Evolutionary conservation across 1,140 invertebrate species (phyloP).

Genomic region (Cyphomyrmex costatus): DNA sequence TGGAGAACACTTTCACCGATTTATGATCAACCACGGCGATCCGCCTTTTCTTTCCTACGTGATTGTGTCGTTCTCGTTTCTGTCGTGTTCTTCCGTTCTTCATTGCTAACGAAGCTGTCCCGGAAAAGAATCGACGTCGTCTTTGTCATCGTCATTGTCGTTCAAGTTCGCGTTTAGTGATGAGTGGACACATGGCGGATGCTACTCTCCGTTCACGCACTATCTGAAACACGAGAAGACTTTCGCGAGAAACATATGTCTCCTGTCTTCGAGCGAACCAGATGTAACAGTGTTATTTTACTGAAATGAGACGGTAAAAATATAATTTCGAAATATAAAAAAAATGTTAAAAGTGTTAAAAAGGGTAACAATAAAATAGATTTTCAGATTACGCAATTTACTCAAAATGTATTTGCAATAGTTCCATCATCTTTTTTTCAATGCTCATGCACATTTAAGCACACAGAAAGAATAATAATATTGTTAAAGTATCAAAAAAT

Average conservation of each 20-base stretch:
- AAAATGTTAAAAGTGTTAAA: too few species aligned
- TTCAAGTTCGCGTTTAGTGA: conserved; percentile 43
- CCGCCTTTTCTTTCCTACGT: not conserved
- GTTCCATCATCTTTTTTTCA: not conserved
- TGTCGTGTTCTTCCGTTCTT: conserved; percentile 5
- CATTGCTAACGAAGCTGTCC: conserved; percentile 41
- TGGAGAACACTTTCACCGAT: conserved; percentile 66
- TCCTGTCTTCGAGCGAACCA: conserved; percentile 6
- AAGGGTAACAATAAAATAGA: not conserved
- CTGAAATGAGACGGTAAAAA: not conserved
- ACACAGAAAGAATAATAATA: too few species aligned
- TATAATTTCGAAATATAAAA: not conserved
- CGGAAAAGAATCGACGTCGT: conserved; percentile 8
- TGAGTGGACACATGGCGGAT: not conserved
- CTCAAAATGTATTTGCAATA: not conserved
- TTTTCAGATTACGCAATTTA: not conserved
- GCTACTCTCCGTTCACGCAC: conserved; percentile 2
- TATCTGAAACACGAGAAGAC: conserved; percentile 24
- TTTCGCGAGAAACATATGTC: conserved; percentile 41
- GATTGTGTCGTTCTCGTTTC: conserved; percentile 29
- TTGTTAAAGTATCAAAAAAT: too few species aligned
- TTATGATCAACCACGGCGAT: conserved; percentile 1
- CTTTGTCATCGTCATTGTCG: not conserved
- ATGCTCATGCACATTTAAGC: not conserved
- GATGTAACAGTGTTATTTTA: conserved; percentile 5